A percentile compares a stretch with the other conserved stretches of the same genome.
Evolutionary conservation across 2,113 vertebrate genomes (phyloP).

Genomic region (Scortum barcoo): DNA sequence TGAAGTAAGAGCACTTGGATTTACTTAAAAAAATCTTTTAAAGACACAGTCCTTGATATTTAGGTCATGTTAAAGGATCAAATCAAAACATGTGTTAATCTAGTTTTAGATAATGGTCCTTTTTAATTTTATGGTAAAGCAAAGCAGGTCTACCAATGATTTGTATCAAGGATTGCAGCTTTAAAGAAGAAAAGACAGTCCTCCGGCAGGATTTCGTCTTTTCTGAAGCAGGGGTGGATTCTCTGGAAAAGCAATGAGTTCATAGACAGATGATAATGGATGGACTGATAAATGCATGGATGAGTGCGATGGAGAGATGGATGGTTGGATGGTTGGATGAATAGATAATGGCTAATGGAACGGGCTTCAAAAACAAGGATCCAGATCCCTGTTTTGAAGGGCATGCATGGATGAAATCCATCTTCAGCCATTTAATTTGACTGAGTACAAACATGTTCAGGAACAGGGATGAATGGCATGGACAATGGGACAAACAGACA

Average conservation of each 20-base stretch:
- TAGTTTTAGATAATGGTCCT: neutral
- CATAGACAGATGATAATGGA: constrained; percentile 59
- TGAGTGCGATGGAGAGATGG: constrained; percentile 55
- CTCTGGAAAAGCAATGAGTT: constrained; percentile 45
- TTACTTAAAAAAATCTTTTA: constrained; percentile 57
- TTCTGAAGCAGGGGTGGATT: constrained; percentile 63
- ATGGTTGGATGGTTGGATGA: too few species aligned
- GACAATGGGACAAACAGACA: constrained; percentile 50
- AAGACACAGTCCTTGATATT: constrained; percentile 75
- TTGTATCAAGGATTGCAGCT: constrained; percentile 73
- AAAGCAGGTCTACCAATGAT: neutral
- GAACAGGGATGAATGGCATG: constrained; percentile 51
- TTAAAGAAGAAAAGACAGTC: constrained; percentile 81
- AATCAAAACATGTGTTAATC: neutral
- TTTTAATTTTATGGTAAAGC: neutral
- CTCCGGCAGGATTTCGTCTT: constrained; percentile 62
- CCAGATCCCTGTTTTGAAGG: constrained; percentile 48
- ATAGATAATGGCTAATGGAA: constrained; percentile 58
- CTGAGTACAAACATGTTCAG: constrained; percentile 51
- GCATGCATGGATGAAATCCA: constrained; percentile 73
- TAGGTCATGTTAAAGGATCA: neutral
- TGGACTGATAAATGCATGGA: constrained; percentile 45
- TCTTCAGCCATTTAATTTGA: constrained; percentile 46
- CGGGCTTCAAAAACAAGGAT: constrained; percentile 55
- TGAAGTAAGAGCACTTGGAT: neutral